Percentiles rank a stretch among this genome's conserved stretches.
Conservation (phyloP, 2,888 invertebrate species). For the Aporophyla nigra region DNA sequence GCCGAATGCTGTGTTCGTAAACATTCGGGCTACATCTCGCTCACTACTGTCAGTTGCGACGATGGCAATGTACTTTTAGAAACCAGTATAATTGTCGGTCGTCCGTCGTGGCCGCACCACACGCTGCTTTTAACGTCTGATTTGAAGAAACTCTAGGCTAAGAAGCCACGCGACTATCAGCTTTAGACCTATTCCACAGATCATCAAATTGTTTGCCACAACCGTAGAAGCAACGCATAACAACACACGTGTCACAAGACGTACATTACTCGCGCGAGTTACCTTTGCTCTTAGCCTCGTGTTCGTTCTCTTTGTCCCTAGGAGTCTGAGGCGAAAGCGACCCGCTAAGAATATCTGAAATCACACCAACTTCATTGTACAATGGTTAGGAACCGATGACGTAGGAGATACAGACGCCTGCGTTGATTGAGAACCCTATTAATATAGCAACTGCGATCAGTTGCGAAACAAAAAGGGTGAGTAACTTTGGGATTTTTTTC, state of each 20-base stretch:
- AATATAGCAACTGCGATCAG: background rate
- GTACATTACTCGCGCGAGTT: slow-evolving; percentile 74
- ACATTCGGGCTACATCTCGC: too few species aligned
- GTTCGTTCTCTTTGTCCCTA: slow-evolving; percentile 94
- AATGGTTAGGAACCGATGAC: slow-evolving; percentile 35
- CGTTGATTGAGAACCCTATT: background rate
- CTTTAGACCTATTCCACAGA: background rate
- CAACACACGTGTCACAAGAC: slow-evolving; percentile 73
- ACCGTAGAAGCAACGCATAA: slow-evolving; percentile 75
- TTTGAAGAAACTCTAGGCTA: too few species aligned
- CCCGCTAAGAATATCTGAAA: slow-evolving; percentile 95
- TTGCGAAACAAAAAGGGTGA: background rate
- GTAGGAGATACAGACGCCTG: background rate
- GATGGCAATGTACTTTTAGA: too few species aligned
- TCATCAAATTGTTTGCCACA: slow-evolving; percentile 67
- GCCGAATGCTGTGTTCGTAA: too few species aligned
- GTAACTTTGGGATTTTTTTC: background rate
- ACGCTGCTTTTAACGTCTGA: too few species aligned
- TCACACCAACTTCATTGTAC: slow-evolving; percentile 74
- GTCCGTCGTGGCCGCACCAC: too few species aligned
- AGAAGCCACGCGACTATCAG: background rate
- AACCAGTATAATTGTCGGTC: too few species aligned
- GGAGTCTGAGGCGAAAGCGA: slow-evolving; percentile 91
- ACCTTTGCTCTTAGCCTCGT: slow-evolving; percentile 95
- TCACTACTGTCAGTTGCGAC: too few species aligned